phyloP scores from a whole-genome alignment of 2,113 vertebrate species.

The Gallinago paraguaiae region DNA sequence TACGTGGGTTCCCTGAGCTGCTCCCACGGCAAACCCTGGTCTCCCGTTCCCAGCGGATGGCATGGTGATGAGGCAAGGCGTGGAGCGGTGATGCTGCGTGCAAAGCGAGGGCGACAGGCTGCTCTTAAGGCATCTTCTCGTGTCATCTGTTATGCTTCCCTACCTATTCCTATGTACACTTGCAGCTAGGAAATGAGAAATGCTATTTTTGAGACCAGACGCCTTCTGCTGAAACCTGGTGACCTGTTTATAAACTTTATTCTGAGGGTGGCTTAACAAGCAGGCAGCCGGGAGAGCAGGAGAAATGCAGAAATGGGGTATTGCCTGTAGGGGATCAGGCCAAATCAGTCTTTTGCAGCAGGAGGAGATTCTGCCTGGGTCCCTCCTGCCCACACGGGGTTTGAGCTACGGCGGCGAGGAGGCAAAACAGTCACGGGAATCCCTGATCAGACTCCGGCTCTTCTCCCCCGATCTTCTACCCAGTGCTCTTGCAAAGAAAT shows the following conservation, averaged over 20 bases:
- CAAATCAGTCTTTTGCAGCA: neutral
- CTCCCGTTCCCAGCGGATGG: neutral
- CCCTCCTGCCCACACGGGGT: neutral
- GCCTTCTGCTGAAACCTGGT: neutral
- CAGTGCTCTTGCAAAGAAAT: slow-evolving; percentile 50
- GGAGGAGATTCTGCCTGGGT: neutral
- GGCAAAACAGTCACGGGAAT: neutral
- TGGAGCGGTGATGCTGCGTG: neutral
- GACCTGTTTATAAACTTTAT: neutral
- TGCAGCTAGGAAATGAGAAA: neutral
- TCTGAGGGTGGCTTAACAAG: neutral
- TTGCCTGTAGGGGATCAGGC: slow-evolving; percentile 1
- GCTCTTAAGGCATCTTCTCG: slow-evolving; percentile 62
- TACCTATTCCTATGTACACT: slow-evolving; percentile 7
- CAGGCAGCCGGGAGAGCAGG: slow-evolving; percentile 36
- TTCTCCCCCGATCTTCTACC: slow-evolving; percentile 24
- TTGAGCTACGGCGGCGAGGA: neutral
- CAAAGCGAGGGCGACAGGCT: neutral
- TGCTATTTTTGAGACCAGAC: neutral
- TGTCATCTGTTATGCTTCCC: neutral
- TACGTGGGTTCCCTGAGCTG: neutral
- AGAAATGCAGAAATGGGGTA: neutral
- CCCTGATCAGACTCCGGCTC: slow-evolving; percentile 8
- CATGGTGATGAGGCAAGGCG: neutral
- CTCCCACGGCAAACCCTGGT: neutral